phyloP scores from a whole-genome alignment of 1,140 invertebrate genomes.

The Apis florea region DNA sequence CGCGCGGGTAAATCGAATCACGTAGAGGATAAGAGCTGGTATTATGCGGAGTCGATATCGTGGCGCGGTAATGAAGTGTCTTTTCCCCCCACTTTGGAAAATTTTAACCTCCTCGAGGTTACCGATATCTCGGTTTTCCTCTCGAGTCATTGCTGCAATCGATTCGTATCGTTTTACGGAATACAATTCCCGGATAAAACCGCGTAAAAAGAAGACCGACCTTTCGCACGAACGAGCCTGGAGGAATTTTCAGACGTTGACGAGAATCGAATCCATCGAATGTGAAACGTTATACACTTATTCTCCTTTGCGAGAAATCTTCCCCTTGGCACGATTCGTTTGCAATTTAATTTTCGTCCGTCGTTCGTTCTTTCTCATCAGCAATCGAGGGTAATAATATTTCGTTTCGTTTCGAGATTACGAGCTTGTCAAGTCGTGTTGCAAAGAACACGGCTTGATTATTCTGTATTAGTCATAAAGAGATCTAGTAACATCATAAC shows the following conservation, averaged over 20 bases:
- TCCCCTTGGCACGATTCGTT: too few relatives aligned
- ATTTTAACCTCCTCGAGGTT: slow-evolving; percentile 9
- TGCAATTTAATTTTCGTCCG: too few relatives aligned
- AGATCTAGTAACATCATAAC: neutral
- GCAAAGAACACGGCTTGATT: neutral
- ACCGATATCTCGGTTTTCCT: slow-evolving; percentile 10
- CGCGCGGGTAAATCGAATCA: slow-evolving; percentile 56
- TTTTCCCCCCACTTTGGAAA: slow-evolving; percentile 7
- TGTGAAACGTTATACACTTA: too few relatives aligned
- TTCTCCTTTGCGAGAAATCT: too few relatives aligned
- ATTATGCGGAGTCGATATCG: slow-evolving; percentile 36
- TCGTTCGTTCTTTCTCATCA: too few relatives aligned
- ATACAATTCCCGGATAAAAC: neutral
- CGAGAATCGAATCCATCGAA: too few relatives aligned
- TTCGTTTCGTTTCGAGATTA: too few relatives aligned
- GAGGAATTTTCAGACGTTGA: neutral
- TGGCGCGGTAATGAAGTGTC: slow-evolving; percentile 36
- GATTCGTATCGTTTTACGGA: slow-evolving; percentile 29
- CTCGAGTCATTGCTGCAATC: slow-evolving; percentile 18
- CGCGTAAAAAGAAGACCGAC: slow-evolving; percentile 3
- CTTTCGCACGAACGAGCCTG: neutral
- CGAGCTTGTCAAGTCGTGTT: too few relatives aligned
- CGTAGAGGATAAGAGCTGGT: slow-evolving; percentile 49
- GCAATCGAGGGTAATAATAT: too few relatives aligned
- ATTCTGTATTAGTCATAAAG: neutral